Base-by-base conservation (phyloP, 2,113 vertebrate species). In the Nycticryphes semicollaris region DNA sequence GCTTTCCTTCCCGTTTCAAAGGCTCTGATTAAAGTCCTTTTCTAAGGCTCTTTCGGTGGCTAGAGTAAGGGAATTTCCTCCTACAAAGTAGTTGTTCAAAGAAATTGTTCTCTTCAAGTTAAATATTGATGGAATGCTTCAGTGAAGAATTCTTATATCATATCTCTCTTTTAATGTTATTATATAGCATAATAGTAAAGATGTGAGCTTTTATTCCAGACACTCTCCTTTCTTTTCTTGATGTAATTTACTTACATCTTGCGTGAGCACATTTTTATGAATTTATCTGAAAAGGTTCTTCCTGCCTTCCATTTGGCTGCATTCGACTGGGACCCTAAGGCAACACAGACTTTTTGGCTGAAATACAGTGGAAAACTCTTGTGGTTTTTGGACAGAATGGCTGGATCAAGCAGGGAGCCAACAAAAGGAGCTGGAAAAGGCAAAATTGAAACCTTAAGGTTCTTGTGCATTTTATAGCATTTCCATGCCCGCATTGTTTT, bases 1-100 rank as follows among this genome's bases (percentile, higher is more conserved):
- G 60, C 60, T 94, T 97, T 96, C 95, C 95, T 96, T 97, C 91
- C 91, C 95, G 87, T 96, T 96, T 93, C 93, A 96, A 96, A 95
- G 89, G 84, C 73, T 11, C 59, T 95, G 94, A 96, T 95, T 95
- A 96, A 96, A 94, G 68, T 37, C 66, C 63, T 96, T 81, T 92
- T 92, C 87, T 90, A 73, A 87, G 28, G n/a, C 53, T 93, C 82
- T 84, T 93, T 75, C 78, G 39, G 83, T 91, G 72, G 50, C 51
- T 89, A 78, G 64, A 92, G 59, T 82, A 96, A 93, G 88, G 81
- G 92, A 95, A 84, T 94, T 95, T 96, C 92, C 91, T 96, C 28
- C 77, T 94, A 57, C 77, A 91, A 95, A 91, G 74, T 28, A 73
- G 80, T 83, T 91, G 80, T 90, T 93, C 80, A 94, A 80, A 97